Percentiles rank a stretch among this genome's conserved stretches.
Conservation (phyloP, 2,888 invertebrate genomes). For the Scaptodrosophila latifasciaeformis region DNA sequence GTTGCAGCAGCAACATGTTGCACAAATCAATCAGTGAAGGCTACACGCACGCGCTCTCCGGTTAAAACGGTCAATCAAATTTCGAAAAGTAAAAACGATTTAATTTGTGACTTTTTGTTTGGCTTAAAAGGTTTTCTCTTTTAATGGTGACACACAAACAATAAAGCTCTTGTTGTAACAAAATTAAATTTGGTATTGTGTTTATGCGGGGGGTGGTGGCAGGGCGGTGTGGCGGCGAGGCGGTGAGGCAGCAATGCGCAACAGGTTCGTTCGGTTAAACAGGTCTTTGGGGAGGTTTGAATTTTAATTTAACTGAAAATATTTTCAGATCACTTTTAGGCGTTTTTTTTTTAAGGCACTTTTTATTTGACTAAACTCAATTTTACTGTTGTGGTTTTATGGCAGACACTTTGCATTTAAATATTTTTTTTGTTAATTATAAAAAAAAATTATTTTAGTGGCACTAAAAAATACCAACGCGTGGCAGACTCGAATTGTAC, state of each 20-base stretch:
- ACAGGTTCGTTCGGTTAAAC: conserved; percentile 33
- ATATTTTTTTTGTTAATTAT: too few species aligned
- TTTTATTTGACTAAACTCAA: too few species aligned
- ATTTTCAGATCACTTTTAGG: too few species aligned
- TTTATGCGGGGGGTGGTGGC: not conserved
- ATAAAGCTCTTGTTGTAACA: conserved; percentile 26
- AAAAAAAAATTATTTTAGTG: too few species aligned
- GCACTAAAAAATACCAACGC: conserved; percentile 32
- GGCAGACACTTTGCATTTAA: too few species aligned
- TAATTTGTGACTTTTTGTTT: not conserved
- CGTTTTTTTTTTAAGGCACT: not conserved
- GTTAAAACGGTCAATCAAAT: not conserved
- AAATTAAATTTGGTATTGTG: conserved; percentile 25
- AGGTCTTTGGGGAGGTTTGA: conserved; percentile 10
- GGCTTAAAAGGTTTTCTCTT: not conserved
- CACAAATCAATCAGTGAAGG: conserved; percentile 35
- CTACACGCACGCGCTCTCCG: conserved; percentile 22
- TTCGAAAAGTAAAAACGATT: too few species aligned
- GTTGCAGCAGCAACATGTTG: conserved; percentile 50
- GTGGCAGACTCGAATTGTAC: too few species aligned
- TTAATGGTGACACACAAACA: conserved; percentile 9
- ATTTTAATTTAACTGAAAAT: not conserved
- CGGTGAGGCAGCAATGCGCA: conserved; percentile 17
- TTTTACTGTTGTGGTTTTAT: too few species aligned
- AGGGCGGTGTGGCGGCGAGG: not conserved